Percentiles rank a stretch among this genome's conserved stretches.
Conservation (phyloP, 2,888 invertebrate genomes). For the Troilus luridus region DNA sequence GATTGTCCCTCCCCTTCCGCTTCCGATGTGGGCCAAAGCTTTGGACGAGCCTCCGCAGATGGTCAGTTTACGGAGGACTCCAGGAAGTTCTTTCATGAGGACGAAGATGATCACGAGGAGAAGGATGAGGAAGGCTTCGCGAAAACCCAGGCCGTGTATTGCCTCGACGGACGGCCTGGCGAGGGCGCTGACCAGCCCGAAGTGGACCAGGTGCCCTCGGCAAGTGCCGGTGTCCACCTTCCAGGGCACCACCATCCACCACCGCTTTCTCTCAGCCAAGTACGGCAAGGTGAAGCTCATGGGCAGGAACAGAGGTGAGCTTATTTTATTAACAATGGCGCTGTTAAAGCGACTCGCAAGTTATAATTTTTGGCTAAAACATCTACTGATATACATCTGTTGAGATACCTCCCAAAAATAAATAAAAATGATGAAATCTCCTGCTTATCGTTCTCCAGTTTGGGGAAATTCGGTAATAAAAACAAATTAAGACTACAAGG, state of each 20-base stretch:
- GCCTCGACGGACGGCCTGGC: not conserved
- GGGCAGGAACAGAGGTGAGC: not conserved
- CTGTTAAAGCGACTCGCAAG: too few species aligned
- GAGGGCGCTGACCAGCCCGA: not conserved
- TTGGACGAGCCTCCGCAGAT: not conserved
- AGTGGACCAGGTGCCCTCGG: not conserved
- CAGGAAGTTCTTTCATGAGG: not conserved
- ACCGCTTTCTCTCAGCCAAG: slow-evolving; percentile 35
- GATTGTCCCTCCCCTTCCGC: not conserved
- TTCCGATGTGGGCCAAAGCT: slow-evolving; percentile 15
- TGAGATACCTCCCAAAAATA: too few species aligned
- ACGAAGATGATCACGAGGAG: not conserved
- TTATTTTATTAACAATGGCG: not conserved
- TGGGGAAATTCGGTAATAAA: too few species aligned
- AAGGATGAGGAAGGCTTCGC: not conserved
- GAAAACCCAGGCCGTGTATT: not conserved
- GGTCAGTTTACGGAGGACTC: not conserved
- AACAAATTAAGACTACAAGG: too few species aligned
- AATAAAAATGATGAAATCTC: too few species aligned
- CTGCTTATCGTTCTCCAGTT: too few species aligned
- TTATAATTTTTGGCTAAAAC: too few species aligned
- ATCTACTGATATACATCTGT: too few species aligned
- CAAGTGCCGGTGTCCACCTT: slow-evolving; percentile 9
- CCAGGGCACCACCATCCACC: slow-evolving; percentile 19
- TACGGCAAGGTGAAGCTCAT: not conserved